Percentiles rank a stretch among this genome's conserved stretches.
These are phyloP conservation scores for Megaceryle torquata DNA, from an alignment of 2,113 vertebrate species.

Conservation along the genomic window DNA sequence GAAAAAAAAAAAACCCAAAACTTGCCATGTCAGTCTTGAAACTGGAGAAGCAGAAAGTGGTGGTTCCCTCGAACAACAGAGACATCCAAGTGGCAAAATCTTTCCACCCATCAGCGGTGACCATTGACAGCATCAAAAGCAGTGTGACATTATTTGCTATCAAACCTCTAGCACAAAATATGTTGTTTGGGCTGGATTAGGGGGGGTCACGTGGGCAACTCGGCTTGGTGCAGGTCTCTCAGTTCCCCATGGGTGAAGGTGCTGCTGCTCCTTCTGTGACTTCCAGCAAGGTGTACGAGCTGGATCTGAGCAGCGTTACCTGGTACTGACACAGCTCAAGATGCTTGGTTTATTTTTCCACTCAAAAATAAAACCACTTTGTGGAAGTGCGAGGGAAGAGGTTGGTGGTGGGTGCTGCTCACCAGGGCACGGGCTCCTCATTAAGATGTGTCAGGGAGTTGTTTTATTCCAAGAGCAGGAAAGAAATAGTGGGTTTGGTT, in stretches of 20 bases:
- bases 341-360: background rate
- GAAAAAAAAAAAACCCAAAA: background rate
- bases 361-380: background rate
- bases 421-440: rapidly evolving
- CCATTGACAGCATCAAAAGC: background rate
- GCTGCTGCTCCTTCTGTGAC: background rate
- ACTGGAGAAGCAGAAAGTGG: background rate
- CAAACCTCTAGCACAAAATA: background rate
- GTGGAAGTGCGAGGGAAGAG: background rate
- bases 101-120: background rate
- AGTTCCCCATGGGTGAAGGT: background rate
- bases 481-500: background rate
- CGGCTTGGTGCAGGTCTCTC: background rate
- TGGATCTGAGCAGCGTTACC: background rate
- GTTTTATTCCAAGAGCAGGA: background rate
- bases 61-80: background rate
- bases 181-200: background rate
- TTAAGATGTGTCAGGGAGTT: background rate
- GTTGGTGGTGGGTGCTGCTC: background rate
- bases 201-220: background rate
- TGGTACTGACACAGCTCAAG: background rate
- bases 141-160: background rate
- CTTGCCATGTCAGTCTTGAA: background rate
- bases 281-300: background rate
- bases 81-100: background rate